A percentile compares a stretch with the other conserved stretches of the same genome.
Conservation (phyloP, 2,113 vertebrate genomes). For the Hemiprocne comata region DNA sequence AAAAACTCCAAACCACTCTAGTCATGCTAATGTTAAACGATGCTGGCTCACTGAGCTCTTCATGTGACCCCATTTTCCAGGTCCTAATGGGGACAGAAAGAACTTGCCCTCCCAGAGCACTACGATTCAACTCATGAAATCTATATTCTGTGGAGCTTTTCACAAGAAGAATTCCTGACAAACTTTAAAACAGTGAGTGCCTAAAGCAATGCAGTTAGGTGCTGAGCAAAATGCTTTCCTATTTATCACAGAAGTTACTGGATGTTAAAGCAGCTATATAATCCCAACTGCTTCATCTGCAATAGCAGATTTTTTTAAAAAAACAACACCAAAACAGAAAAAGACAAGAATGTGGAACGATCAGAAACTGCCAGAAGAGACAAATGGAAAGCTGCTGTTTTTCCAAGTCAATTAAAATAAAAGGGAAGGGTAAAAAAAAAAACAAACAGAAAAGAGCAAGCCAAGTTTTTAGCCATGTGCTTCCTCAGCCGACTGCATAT, state of each 20-base stretch:
- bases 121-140: neutral
- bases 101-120: neutral
- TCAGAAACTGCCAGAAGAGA: neutral
- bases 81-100: neutral
- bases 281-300: neutral
- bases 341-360: neutral
- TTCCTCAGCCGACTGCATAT: constrained; percentile 6
- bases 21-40: neutral
- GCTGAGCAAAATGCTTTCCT: neutral
- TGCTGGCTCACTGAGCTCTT: neutral
- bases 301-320: neutral
- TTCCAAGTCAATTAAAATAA: constrained; percentile 13
- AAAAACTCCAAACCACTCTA: neutral
- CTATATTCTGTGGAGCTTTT: neutral
- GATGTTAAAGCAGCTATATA: neutral
- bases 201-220: neutral
- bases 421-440: neutral
- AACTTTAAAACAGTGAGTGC: neutral
- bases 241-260: neutral
- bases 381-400: neutral
- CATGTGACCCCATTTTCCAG: neutral
- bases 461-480: neutral
- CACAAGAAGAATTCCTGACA: neutral
- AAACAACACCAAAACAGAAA: neutral
- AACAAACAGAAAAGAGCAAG: neutral